Evolutionary conservation across 2,113 vertebrate genomes (phyloP).

Genomic region (Corydoras maculifer): DNA sequence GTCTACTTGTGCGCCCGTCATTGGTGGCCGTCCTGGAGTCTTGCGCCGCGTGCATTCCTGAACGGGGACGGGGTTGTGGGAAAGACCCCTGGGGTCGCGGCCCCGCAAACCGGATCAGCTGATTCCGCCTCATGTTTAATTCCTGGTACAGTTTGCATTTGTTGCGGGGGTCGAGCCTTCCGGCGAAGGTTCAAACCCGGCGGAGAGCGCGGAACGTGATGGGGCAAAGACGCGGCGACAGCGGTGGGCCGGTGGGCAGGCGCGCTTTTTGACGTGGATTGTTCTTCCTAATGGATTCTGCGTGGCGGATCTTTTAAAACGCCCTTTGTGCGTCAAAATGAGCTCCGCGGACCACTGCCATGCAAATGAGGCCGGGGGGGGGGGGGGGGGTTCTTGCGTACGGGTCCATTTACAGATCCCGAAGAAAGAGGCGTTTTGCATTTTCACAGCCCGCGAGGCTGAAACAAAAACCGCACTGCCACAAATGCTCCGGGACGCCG

Average conservation of each 20-base stretch:
- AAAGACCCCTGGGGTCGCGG: constrained; percentile 52
- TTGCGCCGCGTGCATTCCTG: constrained; percentile 49
- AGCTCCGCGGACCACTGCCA: constrained; percentile 34
- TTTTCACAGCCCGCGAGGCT: too few species aligned
- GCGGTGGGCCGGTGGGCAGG: constrained; percentile 1
- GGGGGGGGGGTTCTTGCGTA: not conserved
- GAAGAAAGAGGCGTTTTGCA: too few species aligned
- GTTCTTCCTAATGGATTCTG: constrained; percentile 39
- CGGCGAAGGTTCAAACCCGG: constrained; percentile 45
- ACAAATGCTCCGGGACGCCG: too few species aligned
- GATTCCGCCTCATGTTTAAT: constrained; percentile 54
- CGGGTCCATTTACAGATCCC: not conserved
- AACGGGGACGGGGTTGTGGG: constrained; percentile 58
- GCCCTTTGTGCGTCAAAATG: constrained; percentile 34
- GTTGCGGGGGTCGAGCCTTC: constrained; percentile 55
- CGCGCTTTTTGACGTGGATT: constrained; percentile 27
- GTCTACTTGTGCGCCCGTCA: constrained; percentile 38
- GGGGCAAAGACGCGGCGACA: constrained; percentile 39
- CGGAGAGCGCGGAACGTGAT: constrained; percentile 50
- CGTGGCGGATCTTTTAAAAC: constrained; percentile 20
- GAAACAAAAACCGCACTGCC: too few species aligned
- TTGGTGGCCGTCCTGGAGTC: constrained; percentile 24
- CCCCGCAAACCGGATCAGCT: constrained; percentile 51
- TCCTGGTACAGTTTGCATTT: constrained; percentile 60
- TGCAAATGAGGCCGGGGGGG: not conserved